phyloP scores from a whole-genome alignment of 2,113 vertebrate species.

The Geococcyx californianus region DNA sequence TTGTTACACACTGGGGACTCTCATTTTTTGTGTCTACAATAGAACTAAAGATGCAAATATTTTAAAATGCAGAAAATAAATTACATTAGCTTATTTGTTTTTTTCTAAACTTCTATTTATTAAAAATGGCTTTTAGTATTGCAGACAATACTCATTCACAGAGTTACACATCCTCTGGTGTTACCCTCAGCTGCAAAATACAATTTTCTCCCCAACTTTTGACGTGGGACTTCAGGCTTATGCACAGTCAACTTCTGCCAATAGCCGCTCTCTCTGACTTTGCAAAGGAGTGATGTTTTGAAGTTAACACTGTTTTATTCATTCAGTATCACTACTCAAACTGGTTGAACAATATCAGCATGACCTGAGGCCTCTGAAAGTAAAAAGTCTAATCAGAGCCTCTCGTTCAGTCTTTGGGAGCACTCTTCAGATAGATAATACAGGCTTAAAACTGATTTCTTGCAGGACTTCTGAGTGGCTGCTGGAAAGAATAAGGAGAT shows the following conservation, averaged over 20 bases:
- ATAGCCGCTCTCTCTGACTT: neutral
- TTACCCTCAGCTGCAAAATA: neutral
- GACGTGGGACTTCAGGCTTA: neutral
- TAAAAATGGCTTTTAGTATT: neutral
- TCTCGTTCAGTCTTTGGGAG: neutral
- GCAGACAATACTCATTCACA: neutral
- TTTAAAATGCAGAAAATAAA: slow-evolving; percentile 6
- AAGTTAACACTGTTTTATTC: neutral
- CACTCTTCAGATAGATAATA: neutral
- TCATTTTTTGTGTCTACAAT: neutral
- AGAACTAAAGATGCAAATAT: neutral
- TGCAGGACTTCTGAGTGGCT: neutral
- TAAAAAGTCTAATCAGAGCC: neutral
- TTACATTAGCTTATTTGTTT: neutral
- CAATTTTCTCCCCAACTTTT: neutral
- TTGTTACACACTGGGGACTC: neutral
- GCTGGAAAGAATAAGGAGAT: neutral
- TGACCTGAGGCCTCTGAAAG: neutral
- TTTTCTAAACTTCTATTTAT: neutral
- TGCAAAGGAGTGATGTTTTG: neutral
- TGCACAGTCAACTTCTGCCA: neutral
- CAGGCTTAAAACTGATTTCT: neutral
- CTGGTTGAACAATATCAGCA: neutral
- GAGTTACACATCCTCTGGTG: neutral
- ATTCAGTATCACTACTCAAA: neutral